Evolutionary conservation across 2,797 vertebrate species (phyloP), one percentile per base, ranked within the genome.

Genomic region (Rhabdophis nuchalis): DNA sequence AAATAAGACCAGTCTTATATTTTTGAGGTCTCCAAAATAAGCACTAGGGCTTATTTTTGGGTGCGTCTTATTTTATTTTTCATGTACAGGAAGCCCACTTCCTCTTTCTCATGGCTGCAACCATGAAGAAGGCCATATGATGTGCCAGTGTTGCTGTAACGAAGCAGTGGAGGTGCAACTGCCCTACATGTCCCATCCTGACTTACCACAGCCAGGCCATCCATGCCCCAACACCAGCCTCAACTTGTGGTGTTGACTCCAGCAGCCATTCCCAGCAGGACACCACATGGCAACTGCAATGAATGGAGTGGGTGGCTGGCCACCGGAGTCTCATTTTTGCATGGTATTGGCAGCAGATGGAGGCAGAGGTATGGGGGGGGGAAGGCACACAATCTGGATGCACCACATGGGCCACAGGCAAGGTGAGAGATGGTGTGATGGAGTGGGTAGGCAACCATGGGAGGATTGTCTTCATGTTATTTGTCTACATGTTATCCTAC

Each of bases 161-260:
- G 25, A 60, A 9, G 58, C 25, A 61, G 27, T 64, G 27, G 60
- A 27, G 60, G 12, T 29, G 60, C 11, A 64, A 27, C 4, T 64
- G 27, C 27, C 12, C 60, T 12, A 64, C 4, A 0, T 13, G 4
- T 4, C 29, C 27, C 1, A 2, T 4, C 13, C 27, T n/a, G 27
- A 27, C 27, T 64, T 29, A n/a, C 27, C 27, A n/a, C 0, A 64
- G 27, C 4, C 27, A 64, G 27, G 11, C 12, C 60, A 64, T n/a
- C 27, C 60, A 64, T 5, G 4, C 27, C 12, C 60, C 0, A 4
- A 64, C 27, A 61, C 25, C 60, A 61, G 60, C 60, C 60, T 29
- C 10, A 3, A 1, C 11, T 61, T 27, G 13, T 61, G 12, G 4
- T n/a, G 12, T 0, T 4, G 11, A n/a, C 0, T 64, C 60, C 27